A percentile compares a stretch with the other conserved stretches of the same genome.
phyloP scores from a whole-genome alignment of 2,113 vertebrate genomes.

The Agelaius tricolor region DNA sequence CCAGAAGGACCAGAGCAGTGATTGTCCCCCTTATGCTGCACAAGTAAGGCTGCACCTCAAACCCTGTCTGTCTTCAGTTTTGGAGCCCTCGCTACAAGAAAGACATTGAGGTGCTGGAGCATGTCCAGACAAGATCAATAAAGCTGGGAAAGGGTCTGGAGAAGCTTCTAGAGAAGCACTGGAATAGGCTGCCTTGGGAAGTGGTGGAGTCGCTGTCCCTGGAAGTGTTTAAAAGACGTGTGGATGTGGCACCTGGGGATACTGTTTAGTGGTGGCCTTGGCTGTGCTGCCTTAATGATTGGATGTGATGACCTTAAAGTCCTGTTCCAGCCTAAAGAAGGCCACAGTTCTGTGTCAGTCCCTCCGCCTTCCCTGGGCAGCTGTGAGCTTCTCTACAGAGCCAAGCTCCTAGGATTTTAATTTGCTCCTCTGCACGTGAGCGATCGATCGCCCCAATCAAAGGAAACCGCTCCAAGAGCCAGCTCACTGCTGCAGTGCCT shows the following conservation, averaged over 20 bases:
- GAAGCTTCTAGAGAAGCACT: not conserved
- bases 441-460: not conserved
- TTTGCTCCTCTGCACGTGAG: not conserved
- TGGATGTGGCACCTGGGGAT: not conserved
- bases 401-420: not conserved
- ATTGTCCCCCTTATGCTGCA: not conserved
- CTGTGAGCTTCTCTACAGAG: not conserved
- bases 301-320: rapidly evolving
- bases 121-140: not conserved
- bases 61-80: not conserved
- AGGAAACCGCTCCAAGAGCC: not conserved
- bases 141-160: not conserved
- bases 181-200: not conserved
- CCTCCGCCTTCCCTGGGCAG: not conserved
- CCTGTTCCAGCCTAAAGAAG: not conserved
- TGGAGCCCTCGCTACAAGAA: not conserved
- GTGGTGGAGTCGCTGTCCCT: not conserved
- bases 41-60: not conserved
- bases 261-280: not conserved
- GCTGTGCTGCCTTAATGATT: not conserved
- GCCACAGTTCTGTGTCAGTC: not conserved
- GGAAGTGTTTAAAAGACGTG: not conserved
- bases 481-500: not conserved
- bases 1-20: not conserved
- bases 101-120: not conserved